Base-by-base conservation (phyloP, 2,888 invertebrate species). In the Eueremaeus valkanovi region DNA sequence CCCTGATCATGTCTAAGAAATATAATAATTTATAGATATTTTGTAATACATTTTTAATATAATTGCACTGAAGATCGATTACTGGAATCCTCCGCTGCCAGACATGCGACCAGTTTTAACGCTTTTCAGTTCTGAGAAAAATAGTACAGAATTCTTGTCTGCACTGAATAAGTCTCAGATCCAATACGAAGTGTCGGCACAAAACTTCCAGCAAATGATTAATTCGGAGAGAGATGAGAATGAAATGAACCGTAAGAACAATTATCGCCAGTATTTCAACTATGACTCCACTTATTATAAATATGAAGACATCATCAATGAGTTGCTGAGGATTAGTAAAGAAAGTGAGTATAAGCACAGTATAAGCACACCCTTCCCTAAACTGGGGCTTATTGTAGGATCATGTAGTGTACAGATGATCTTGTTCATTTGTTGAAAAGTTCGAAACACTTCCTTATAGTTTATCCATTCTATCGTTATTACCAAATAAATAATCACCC, bases 41-140 rank as follows among this genome's bases (percentile, higher is more conserved):
- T n/a, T n/a, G n/a, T n/a, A n/a, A n/a, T n/a, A n/a, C n/a, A n/a
- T n/a, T n/a, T n/a, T n/a, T n/a, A n/a, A n/a, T n/a, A n/a, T n/a
- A n/a, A n/a, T 29, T 42, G 68, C 8, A 42, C 21, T 18, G 3
- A 16, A 75, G 75, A 72, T 75, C 51, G 75, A 75, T 31, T 75
- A 40, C 27, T 75, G 75, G 75, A 75, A 72, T n/a, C 75, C 24
- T 9, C 9, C 36, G 8, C 24, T 49, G 5, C n/a, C 49, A 24
- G 72, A 75, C 21, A 0, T 51, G n/a, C 70, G 72, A 13, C 72
- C 75, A 18, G 55, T 75, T 0, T 18, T 75, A n/a, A 75, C 75
- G 8, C 31, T 72, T 13, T 9, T 75, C 18, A 36, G 49, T n/a
- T 72, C 75, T 16, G 21, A 72, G 29, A 42, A 29, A 72, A 1